A percentile compares a stretch with the other conserved stretches of the same genome.
These are phyloP conservation scores for Nycteola revayana DNA, from an alignment of 2,888 invertebrate species.

Conservation along the genomic window DNA sequence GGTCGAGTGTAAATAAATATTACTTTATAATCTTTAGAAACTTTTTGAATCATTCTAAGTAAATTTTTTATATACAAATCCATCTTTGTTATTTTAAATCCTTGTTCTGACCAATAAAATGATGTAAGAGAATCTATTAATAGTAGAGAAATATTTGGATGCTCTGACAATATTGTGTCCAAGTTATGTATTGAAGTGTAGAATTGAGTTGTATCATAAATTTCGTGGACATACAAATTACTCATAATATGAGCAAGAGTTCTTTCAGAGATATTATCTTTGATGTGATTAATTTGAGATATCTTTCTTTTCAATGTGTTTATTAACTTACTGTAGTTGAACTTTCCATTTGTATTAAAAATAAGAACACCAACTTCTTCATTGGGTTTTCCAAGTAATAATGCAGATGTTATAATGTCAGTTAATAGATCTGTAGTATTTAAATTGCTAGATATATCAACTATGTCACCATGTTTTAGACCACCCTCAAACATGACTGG, in stretches of 20 bases:
- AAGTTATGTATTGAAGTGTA: conserved; percentile 65
- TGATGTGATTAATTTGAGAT: neutral
- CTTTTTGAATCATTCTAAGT: conserved; percentile 61
- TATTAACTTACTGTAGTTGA: conserved; percentile 46
- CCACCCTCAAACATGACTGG: conserved; percentile 64
- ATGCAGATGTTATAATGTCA: conserved; percentile 59
- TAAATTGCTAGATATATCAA: conserved; percentile 57
- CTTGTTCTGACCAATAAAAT: conserved; percentile 80
- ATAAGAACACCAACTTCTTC: conserved; percentile 55
- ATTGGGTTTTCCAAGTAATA: conserved; percentile 44
- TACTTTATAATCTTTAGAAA: conserved; percentile 72
- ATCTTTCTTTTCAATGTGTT: conserved; percentile 32
- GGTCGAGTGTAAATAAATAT: conserved; percentile 78
- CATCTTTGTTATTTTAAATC: conserved; percentile 68
- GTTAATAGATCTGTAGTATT: conserved; percentile 45
- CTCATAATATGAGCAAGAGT: conserved; percentile 36
- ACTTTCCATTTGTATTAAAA: conserved; percentile 68
- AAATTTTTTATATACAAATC: conserved; percentile 73
- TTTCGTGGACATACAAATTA: conserved; percentile 55
- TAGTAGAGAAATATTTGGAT: conserved; percentile 61
- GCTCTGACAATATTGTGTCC: conserved; percentile 57
- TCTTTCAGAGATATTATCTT: conserved; percentile 2
- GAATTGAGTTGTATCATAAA: conserved; percentile 67
- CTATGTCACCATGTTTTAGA: conserved; percentile 51
- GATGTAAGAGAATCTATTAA: conserved; percentile 70